Conservation (phyloP, 2,113 vertebrate species). For the Pipra filicauda region DNA sequence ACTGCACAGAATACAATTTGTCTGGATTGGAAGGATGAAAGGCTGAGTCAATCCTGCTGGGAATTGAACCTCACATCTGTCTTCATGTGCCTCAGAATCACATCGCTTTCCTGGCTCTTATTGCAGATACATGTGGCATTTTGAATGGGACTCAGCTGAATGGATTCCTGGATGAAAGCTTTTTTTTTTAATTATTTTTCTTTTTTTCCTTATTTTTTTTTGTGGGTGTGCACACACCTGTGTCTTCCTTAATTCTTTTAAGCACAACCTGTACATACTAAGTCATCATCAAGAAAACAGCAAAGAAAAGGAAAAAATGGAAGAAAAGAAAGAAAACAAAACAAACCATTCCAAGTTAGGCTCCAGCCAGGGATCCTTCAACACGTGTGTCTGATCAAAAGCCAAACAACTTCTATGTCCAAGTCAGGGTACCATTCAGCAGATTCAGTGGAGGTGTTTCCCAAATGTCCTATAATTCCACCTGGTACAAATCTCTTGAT, state of each 20-base stretch:
- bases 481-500: neutral
- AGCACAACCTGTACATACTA: neutral
- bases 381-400: neutral
- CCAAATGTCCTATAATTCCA: neutral
- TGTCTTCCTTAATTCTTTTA: neutral
- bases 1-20: constrained; percentile 11
- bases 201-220: neutral
- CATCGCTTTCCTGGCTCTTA: constrained; percentile 19
- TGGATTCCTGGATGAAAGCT: neutral
- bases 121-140: constrained; percentile 8
- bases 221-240: neutral
- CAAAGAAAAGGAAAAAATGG: neutral
- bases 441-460: neutral
- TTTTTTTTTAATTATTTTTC: neutral
- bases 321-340: neutral
- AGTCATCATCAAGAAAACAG: neutral
- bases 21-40: constrained; percentile 46
- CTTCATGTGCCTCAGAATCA: constrained; percentile 26
- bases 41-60: constrained; percentile 48
- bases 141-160: neutral
- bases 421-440: neutral
- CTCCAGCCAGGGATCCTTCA: neutral
- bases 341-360: neutral
- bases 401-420: neutral
- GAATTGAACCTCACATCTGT: constrained; percentile 49